These are phyloP conservation scores for Dendrolimus pini DNA, from an alignment of 2,888 invertebrate genomes.

Conservation along the genomic window DNA sequence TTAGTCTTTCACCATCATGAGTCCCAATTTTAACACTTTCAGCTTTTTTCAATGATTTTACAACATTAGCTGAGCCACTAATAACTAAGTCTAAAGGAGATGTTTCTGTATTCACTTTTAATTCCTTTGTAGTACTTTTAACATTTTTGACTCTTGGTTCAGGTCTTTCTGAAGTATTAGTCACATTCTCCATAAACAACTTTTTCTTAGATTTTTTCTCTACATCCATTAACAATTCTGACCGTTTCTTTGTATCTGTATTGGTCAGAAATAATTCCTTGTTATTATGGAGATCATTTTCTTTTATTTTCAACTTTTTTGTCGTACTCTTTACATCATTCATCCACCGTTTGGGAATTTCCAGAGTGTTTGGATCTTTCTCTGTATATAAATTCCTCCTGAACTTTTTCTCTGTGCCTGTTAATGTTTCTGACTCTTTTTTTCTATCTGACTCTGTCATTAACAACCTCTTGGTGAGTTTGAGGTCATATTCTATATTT, in stretches of 20 bases:
- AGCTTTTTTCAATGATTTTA: conserved; percentile 35
- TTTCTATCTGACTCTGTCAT: conserved; percentile 49
- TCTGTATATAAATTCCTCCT: conserved; percentile 60
- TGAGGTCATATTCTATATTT: conserved; percentile 41
- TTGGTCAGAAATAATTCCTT: conserved; percentile 51
- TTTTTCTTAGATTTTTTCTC: conserved; percentile 51
- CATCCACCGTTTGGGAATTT: conserved; percentile 27
- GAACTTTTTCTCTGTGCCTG: conserved; percentile 46
- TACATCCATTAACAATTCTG: conserved; percentile 57
- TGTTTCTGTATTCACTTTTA: conserved; percentile 38
- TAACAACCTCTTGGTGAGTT: conserved; percentile 46
- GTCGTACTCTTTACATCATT: conserved; percentile 39
- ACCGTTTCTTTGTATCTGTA: conserved; percentile 47
- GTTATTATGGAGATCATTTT: conserved; percentile 36
- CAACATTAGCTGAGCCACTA: conserved; percentile 35
- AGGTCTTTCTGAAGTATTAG: conserved; percentile 34
- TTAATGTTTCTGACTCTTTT: conserved; percentile 51
- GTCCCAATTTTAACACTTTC: conserved; percentile 25
- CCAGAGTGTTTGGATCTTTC: conserved; percentile 37
- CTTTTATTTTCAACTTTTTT: conserved; percentile 54
- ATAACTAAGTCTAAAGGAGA: conserved; percentile 55
- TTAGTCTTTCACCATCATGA: conserved; percentile 36
- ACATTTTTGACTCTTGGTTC: conserved; percentile 30
- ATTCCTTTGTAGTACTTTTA: conserved; percentile 47
- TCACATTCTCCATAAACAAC: conserved; percentile 51